phyloP scores from a whole-genome alignment of 1,140 invertebrate genomes.

The Ylistrum balloti region DNA sequence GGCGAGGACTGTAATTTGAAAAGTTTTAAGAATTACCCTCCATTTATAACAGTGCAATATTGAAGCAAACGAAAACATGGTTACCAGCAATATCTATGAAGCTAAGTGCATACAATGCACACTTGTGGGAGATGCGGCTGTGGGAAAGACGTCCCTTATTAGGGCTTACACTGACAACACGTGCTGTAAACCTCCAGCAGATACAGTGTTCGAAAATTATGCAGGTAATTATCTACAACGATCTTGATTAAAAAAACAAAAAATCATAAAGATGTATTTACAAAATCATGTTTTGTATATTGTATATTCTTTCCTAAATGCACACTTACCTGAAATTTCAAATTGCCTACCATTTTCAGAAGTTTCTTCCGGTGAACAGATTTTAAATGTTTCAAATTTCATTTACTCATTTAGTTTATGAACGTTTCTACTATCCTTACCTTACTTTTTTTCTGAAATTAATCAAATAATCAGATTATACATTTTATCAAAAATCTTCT shows the following conservation, averaged over 20 bases:
- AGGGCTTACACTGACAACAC: conserved; percentile 13
- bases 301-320: no score
- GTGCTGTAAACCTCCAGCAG: neutral
- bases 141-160: conserved; percentile 47
- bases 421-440: no score
- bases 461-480: neutral
- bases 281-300: no score
- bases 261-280: no score
- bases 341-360: no score
- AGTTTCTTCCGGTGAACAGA: no score
- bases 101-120: conserved; percentile 56
- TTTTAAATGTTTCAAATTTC: no score
- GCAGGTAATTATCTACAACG: conserved; percentile 13
- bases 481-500: neutral
- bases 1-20: neutral
- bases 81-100: neutral
- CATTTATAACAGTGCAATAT: no score
- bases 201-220: conserved; percentile 46
- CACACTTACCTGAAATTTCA: no score
- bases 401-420: no score
- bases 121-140: conserved; percentile 54
- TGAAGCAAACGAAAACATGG: neutral
- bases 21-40: neutral
- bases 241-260: no score
- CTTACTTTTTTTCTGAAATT: no score